Conservation (phyloP, 2,888 invertebrate genomes). For the Dorcus hopei region DNA sequence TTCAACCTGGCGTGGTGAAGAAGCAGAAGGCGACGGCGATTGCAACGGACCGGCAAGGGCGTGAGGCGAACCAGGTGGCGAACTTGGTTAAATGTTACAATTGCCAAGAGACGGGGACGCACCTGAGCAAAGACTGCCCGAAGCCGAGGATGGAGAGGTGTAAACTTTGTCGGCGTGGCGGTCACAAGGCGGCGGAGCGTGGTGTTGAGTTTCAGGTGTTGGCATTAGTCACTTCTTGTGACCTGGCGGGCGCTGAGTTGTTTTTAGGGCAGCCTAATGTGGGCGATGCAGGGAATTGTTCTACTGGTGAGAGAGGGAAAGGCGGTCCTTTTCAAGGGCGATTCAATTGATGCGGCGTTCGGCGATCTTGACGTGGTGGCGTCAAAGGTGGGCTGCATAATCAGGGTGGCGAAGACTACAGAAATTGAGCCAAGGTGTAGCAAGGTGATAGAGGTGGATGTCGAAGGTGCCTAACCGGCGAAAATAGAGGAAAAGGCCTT, state of each 20-base stretch:
- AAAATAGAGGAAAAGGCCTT: background rate
- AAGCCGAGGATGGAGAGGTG: background rate
- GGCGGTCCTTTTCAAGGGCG: constrained; percentile 11
- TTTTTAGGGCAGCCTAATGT: constrained; percentile 11
- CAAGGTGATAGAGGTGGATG: background rate
- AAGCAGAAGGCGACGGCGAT: no score
- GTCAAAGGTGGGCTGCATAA: background rate
- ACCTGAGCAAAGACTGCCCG: background rate
- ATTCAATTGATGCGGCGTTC: constrained; percentile 1
- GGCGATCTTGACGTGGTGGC: background rate
- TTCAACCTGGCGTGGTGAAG: no score
- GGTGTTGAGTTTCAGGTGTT: background rate
- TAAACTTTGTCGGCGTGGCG: background rate
- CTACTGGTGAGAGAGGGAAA: constrained; percentile 3
- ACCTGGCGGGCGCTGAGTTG: constrained; percentile 10
- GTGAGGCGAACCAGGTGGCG: background rate
- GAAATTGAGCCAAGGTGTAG: background rate
- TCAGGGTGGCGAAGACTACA: background rate
- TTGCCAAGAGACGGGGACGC: background rate
- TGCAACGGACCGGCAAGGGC: no score
- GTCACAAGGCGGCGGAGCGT: background rate
- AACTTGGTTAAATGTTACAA: background rate
- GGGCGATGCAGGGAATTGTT: constrained; percentile 7
- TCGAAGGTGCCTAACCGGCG: background rate
- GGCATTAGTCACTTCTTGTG: constrained; percentile 7